phyloP scores from a whole-genome alignment of 2,113 vertebrate species.

The Varanus komodoensis region DNA sequence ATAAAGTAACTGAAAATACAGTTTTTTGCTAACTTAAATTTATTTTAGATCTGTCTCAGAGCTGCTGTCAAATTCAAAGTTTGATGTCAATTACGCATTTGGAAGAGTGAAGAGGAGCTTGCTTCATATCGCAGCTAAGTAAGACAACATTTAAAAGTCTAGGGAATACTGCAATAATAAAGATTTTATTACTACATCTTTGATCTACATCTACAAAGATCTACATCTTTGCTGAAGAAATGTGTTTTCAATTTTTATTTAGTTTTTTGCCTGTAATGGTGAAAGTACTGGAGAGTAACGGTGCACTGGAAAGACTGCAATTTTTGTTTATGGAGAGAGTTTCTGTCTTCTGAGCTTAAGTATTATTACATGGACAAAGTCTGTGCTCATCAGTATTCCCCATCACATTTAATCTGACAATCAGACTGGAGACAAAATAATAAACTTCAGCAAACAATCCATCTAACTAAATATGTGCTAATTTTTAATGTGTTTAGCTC shows the following conservation, averaged over 20 bases:
- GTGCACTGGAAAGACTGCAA: neutral
- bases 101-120: constrained; percentile 98
- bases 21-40: neutral
- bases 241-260: neutral
- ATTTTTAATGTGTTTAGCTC: neutral
- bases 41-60: constrained; percentile 92
- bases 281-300: neutral
- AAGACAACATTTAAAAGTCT: constrained; percentile 72
- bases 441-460: no score
- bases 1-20: neutral
- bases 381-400: neutral
- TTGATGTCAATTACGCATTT: constrained; percentile 99
- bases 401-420: neutral
- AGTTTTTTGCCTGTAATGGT: neutral
- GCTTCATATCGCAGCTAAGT: constrained; percentile 99
- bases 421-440: no score
- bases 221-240: neutral
- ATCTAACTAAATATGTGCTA: neutral
- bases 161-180: constrained; percentile 59
- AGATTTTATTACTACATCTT: constrained; percentile 8
- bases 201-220: no score
- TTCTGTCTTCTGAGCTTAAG: neutral
- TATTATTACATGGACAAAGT: neutral
- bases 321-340: neutral
- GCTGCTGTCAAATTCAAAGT: constrained; percentile 96